phyloP scores from a whole-genome alignment of 1,140 invertebrate species.

The Panagrolaimus sp. region DNA sequence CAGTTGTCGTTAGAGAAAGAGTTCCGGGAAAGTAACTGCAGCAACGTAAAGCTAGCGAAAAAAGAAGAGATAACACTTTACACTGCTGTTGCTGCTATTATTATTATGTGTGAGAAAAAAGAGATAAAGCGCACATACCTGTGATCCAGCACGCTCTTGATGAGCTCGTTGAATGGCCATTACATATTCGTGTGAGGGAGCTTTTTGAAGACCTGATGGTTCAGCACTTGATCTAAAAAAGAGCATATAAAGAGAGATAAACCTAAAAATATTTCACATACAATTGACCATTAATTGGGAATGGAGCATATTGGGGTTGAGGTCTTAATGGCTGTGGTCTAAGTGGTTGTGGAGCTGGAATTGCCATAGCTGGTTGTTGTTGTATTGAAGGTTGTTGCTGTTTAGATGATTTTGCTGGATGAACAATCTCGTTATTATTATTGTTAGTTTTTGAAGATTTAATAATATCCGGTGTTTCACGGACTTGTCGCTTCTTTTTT shows the following conservation, averaged over 20 bases:
- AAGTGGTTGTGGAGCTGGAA: slow-evolving; percentile 25
- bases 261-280: slow-evolving; percentile 3
- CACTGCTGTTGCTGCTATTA: neutral
- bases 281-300: slow-evolving; percentile 29
- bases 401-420: neutral
- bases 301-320: slow-evolving; percentile 40
- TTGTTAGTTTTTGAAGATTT: slow-evolving; percentile 20
- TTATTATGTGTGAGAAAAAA: neutral
- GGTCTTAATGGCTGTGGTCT: slow-evolving; percentile 50
- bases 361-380: neutral
- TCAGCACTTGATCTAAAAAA: slow-evolving; percentile 1
- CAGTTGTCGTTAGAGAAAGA: neutral
- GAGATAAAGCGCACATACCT: neutral
- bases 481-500: slow-evolving; percentile 18
- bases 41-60: too few species aligned
- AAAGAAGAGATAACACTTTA: too few species aligned
- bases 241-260: neutral
- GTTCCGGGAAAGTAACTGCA: neutral
- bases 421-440: slow-evolving; percentile 3
- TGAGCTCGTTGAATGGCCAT: slow-evolving; percentile 17
- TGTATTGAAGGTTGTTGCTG: neutral
- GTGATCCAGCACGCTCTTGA: slow-evolving; percentile 33
- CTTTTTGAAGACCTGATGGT: slow-evolving; percentile 26
- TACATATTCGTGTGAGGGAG: slow-evolving; percentile 26
- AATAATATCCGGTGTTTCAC: slow-evolving; percentile 22